These are phyloP conservation scores for Thalassarche chlororhynchos DNA, from an alignment of 2,113 vertebrate genomes.

Conservation along the genomic window DNA sequence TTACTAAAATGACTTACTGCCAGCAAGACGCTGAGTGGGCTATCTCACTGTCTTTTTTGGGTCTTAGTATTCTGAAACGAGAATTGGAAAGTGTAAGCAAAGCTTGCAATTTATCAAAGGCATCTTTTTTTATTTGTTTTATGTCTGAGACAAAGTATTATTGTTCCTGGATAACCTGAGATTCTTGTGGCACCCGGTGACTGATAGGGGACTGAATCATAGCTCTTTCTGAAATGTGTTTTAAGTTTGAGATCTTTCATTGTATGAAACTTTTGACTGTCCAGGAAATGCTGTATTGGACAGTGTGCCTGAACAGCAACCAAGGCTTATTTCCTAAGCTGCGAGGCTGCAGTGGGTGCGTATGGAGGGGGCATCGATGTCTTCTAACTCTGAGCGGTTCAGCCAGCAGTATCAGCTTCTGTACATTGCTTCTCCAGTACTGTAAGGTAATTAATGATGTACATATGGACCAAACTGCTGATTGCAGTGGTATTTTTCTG, in stretches of 20 bases:
- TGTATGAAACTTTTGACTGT: background rate
- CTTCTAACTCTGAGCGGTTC: background rate
- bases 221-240: background rate
- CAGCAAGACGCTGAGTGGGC: background rate
- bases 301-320: background rate
- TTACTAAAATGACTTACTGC: background rate
- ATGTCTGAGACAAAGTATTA: background rate
- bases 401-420: background rate
- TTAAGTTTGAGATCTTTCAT: background rate
- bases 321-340: background rate
- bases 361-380: rapidly evolving
- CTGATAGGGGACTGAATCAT: background rate
- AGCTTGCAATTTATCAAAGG: background rate
- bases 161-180: background rate
- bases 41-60: background rate
- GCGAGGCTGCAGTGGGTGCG: background rate
- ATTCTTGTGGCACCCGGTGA: background rate
- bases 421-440: background rate
- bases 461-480: background rate
- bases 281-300: background rate
- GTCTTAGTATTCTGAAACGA: background rate
- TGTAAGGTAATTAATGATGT: background rate
- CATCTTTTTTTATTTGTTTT: background rate
- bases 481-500: background rate
- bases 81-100: background rate